Percentiles rank a stretch among this genome's conserved stretches.
Conservation (phyloP, 2,888 invertebrate genomes). For the Notocelia uddmanniana region DNA sequence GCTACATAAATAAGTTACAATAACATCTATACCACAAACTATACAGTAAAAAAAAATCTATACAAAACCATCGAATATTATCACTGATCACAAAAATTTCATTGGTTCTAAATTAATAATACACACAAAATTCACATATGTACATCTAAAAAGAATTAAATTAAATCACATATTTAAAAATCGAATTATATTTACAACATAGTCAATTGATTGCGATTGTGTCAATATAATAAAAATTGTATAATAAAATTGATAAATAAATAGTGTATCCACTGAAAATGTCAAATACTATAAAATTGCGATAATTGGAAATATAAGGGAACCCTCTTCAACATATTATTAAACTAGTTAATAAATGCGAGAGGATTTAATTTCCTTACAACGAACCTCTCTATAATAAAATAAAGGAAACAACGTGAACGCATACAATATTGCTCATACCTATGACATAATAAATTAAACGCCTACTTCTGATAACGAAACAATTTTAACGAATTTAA, state of each 20-base stretch:
- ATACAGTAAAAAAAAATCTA: conserved; percentile 76
- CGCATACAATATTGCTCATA: conserved; percentile 64
- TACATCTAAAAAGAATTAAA: conserved; percentile 74
- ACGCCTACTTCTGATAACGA: conserved; percentile 9
- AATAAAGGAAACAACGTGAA: conserved; percentile 54
- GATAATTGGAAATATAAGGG: conserved; percentile 30
- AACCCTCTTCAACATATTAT: conserved; percentile 43
- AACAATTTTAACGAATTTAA: conserved; percentile 30
- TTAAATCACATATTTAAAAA: conserved; percentile 73
- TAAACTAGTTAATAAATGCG: conserved; percentile 61
- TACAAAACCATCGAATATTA: conserved; percentile 74
- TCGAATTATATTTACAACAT: conserved; percentile 75
- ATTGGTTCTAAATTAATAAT: conserved; percentile 69
- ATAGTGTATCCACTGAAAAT: conserved; percentile 29
- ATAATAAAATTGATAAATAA: conserved; percentile 21
- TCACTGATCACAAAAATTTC: conserved; percentile 72
- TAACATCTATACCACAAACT: conserved; percentile 74
- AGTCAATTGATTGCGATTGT: conserved; percentile 41
- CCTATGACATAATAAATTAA: conserved; percentile 33
- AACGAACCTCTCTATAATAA: conserved; percentile 50
- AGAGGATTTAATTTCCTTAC: conserved; percentile 62
- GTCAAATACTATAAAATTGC: conserved; percentile 44
- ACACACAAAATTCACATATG: conserved; percentile 81
- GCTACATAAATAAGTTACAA: conserved; percentile 67
- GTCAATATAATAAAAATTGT: conserved; percentile 44